Conservation (phyloP, 2,888 invertebrate genomes). For the Habrosyne pyritoides region DNA sequence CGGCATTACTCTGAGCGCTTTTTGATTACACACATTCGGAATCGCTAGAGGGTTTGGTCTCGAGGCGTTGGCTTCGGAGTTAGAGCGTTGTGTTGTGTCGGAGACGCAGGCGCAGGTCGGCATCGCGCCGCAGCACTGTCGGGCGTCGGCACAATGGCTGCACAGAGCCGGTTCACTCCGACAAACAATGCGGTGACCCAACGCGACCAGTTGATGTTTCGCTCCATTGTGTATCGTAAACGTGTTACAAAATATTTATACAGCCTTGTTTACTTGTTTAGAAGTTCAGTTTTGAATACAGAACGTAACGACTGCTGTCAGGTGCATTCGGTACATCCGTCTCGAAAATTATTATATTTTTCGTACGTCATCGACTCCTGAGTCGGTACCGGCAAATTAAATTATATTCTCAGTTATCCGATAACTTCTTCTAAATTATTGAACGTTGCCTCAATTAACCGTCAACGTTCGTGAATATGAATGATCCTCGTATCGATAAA, state of each 20-base stretch:
- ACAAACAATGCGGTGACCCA: conserved; percentile 58
- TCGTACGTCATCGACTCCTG: not conserved
- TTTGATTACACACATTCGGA: conserved; percentile 18
- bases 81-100: not conserved
- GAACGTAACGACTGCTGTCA: conserved; percentile 8
- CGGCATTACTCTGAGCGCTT: conserved; percentile 12
- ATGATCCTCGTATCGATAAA: conserved; percentile 3
- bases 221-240: conserved; percentile 53
- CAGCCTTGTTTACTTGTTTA: conserved; percentile 42
- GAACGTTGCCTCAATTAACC: not conserved
- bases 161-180: conserved; percentile 13
- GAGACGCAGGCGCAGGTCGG: conserved; percentile 10
- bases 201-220: conserved; percentile 45
- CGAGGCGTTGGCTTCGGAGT: not conserved
- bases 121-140: too few relatives aligned
- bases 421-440: not conserved
- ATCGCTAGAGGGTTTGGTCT: conserved; percentile 12
- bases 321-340: not conserved
- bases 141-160: conserved; percentile 13
- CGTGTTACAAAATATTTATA: conserved; percentile 59
- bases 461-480: conserved; percentile 3
- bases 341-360: not conserved
- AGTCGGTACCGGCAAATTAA: not conserved
- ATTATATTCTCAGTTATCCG: not conserved
- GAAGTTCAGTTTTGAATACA: conserved; percentile 23